Evolutionary conservation across 2,113 vertebrate species (phyloP), one percentile per base, ranked within the genome.

Genomic region (Sciurus niger): DNA sequence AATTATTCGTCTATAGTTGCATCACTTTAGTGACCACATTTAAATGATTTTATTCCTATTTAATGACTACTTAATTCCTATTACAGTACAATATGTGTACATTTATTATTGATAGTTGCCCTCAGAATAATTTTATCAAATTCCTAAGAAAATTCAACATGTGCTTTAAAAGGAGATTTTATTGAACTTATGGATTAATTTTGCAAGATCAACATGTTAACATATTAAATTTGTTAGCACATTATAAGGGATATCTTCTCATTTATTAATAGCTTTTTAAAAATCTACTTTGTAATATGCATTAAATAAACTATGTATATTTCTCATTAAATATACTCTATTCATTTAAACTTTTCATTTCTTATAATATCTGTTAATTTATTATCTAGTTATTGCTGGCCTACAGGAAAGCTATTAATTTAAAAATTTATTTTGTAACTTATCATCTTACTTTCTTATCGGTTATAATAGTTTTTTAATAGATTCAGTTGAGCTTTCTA

Each of bases 381-480:
- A 40, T 79, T 70, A 40, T 53, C 80, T 79, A 46, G 32, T 87
- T 55, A 55, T 32, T 40, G 40, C 8, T 53, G 10, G 24, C 13
- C 60, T 87, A 78, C 73, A 74, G 17, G 18, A 84, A 78, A 95
- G 30, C 20, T 37, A 53, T 63, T 32, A 60, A 46, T 95, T 92
- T 73, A 65, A n/a, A 55, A 84, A 67, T 70, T 93, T 88, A 84
- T 84, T 91, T 76, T 90, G 1, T 74, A 94, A 48, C 22, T 4
- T 78, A 46, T 82, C 53, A 86, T 78, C 24, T 84, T 87, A 43
- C 8, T 78, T 82, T 84, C 53, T 89, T n/a, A 76, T 28, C n/a
- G 63, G 22, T 86, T 93, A 83, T 94, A 84, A 60, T 28, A 72
- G 70, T 78, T 93, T 89, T 93, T 25, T 86, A 93, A 77, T 70